Base-by-base conservation (phyloP, 2,888 invertebrate species). In the Selenia dentaria region DNA sequence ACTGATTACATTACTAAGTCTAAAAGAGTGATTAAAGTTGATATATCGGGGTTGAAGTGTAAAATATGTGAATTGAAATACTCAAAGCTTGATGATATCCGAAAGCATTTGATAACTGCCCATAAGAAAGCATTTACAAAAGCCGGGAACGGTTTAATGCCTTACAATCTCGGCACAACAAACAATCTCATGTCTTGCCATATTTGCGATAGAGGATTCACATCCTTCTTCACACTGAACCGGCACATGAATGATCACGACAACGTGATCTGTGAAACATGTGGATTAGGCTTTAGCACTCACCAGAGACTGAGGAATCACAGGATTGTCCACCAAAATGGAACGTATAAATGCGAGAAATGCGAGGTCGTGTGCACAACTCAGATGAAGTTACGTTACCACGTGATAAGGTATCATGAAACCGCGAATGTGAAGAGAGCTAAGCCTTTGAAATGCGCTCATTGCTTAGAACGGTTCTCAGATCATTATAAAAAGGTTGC, bases 181-280 rank as follows among this genome's bases (percentile, higher is more conserved):
- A 77, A 80, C 38, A 82, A 85, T 0, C 61, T 79, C 1, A 41
- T 86, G 0, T 64, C 80, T 1, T 88, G 88, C 38, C 80, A 83
- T 25, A 83, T 74, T 44, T 88, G 88, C 39, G 62, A 61, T 1
- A 83, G 84, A 49, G 71, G 74, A 0, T 88, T 87, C 41, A 84
- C 82, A 35, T 76, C 87, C 0, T 87, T 87, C 52, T 87, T 86
- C 33, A 67, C 84, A 8, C 56, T 88, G 0, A 87, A 87, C 13
- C 63, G 85, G 13, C 88, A 88, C 50, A 88, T 88, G 87, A 88
- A 88, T 22, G 86, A 65, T 0, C 88, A 88, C 55, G 86, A 79
- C 28, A 87, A 67, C 36, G 86, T 88, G 0, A 84, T 86, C 1
- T 89, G 88, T 40, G 88, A 89, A 54, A 85, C 79, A 0, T 89